Base-by-base conservation (phyloP, 2,888 invertebrate genomes). In the Dendrolimus pini region DNA sequence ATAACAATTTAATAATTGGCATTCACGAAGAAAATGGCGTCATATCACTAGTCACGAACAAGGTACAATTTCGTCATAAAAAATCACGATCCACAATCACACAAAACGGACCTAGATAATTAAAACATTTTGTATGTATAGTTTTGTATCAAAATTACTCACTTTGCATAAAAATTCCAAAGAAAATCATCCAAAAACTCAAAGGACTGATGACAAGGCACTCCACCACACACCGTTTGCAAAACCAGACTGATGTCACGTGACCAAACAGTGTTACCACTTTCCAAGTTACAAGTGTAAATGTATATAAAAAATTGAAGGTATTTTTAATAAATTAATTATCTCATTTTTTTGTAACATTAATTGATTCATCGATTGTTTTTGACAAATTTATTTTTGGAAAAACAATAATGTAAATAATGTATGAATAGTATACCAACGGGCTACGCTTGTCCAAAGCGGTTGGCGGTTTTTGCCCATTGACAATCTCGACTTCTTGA, bases 11-110 rank as follows among this genome's bases (percentile, higher is more conserved):
- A 75, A 78, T 90, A 89, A 89, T 89, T 90, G 90, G 90, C 87
- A 89, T 89, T 88, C 90, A 89, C 85, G 88, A 87, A 91, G 89
- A 91, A 91, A 91, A 91, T 91, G 91, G 91, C 91, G 91, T 91
- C 91, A 88, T 89, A 89, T 87, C 88, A 89, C 87, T 87, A 85
- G 82, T 89, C 89, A 89, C 86, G 85, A 89, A 88, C 88, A 88
- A 89, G 88, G 89, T 89, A 87, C 84, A 80, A 86, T 90, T 91
- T 90, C 85, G 78, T 88, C 85, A 88, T 86, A 77, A 65, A 74
- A 70, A 78, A 78, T 70, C 83, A 82, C 82, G 78, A 70, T 67
- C 79, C 80, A 82, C 76, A 78, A 71, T 73, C 80, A 83, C 81
- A 73, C 75, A 64, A 78, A 74, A 79, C 78, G 82, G 74, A 77